Evolutionary conservation across 2,113 vertebrate genomes (phyloP).

Genomic region (Gymnogyps californianus): DNA sequence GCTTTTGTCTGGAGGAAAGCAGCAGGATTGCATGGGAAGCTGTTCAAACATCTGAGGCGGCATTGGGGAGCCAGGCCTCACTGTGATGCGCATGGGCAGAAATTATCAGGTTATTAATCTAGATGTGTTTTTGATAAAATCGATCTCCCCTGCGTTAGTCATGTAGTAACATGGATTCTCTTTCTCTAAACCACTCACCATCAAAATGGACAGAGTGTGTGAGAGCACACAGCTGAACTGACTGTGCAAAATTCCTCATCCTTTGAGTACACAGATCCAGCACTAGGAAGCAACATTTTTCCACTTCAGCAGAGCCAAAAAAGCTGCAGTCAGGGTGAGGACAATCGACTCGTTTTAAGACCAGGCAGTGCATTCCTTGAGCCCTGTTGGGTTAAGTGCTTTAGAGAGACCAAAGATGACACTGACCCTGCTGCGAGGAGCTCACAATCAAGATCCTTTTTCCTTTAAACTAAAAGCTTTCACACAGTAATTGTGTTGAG

Average conservation of each 20-base stretch:
- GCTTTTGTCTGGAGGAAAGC: background rate
- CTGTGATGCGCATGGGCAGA: accelerated
- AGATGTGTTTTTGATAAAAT: background rate
- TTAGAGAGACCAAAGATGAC: background rate
- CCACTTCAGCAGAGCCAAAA: background rate
- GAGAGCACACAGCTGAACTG: background rate
- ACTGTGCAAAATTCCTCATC: background rate
- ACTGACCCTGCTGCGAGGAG: background rate
- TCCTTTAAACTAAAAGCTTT: background rate
- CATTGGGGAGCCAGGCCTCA: background rate
- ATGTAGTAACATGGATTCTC: background rate
- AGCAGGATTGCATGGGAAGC: background rate
- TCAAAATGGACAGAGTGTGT: background rate
- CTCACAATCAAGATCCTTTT: background rate
- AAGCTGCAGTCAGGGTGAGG: background rate
- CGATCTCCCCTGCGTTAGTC: accelerated
- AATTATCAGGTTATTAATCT: background rate
- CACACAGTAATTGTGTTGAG: background rate
- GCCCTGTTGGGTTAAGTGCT: background rate
- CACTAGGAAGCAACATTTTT: background rate
- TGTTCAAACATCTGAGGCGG: background rate
- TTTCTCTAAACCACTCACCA: background rate
- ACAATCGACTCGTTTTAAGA: background rate
- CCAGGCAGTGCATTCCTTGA: background rate
- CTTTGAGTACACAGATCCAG: background rate